Percentiles rank a stretch among this genome's conserved stretches.
Evolutionary conservation across 2,113 vertebrate genomes (phyloP).

Genomic region (Ceyx melanurus): DNA sequence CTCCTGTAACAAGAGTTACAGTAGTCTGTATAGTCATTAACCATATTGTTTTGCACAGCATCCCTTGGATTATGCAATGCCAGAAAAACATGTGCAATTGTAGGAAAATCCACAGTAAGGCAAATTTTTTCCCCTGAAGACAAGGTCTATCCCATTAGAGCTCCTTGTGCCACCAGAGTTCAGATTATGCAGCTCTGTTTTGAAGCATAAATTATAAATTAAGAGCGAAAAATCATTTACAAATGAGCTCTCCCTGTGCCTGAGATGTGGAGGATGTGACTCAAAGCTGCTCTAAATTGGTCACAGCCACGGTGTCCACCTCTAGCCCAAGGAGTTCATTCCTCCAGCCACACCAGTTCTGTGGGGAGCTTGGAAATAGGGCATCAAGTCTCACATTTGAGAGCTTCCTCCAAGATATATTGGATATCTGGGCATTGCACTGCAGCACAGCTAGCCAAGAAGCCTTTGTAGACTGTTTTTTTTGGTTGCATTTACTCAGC

Average conservation of each 20-base stretch:
- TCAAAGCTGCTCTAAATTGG: not conserved
- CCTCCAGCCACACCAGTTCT: not conserved
- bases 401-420: rapidly evolving
- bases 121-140: not conserved
- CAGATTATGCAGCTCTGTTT: not conserved
- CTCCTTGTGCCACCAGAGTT: not conserved
- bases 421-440: rapidly evolving
- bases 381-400: not conserved
- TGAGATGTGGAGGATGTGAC: not conserved
- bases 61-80: not conserved
- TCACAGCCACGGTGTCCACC: not conserved
- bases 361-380: not conserved
- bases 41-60: not conserved
- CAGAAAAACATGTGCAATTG: not conserved
- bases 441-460: not conserved
- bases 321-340: not conserved
- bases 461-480: not conserved
- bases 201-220: not conserved
- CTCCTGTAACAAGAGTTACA: not conserved
- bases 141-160: not conserved
- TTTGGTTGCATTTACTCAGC: not conserved
- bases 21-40: not conserved
- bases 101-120: not conserved
- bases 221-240: not conserved
- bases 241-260: not conserved